These are phyloP conservation scores for Procambarus virginalis DNA, from an alignment of 1,140 invertebrate genomes.

Conservation along the genomic window DNA sequence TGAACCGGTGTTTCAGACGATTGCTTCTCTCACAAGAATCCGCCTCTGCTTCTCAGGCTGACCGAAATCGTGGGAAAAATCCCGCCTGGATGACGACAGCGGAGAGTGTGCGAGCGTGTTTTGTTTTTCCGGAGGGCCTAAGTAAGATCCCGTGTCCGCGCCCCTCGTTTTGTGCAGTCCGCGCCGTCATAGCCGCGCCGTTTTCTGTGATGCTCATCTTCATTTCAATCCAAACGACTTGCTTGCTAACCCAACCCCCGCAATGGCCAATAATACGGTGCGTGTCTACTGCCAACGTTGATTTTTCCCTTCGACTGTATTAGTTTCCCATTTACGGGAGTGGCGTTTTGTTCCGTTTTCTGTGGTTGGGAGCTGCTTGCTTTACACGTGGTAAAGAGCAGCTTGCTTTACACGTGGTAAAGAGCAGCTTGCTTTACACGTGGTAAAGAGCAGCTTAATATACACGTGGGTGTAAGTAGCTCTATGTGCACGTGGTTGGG, in stretches of 20 bases:
- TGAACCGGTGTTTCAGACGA: background rate
- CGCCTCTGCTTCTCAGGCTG: background rate
- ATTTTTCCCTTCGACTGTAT: background rate
- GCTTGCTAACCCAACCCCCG: constrained; percentile 24
- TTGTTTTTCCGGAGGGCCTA: constrained; percentile 67
- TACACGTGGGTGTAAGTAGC: no score
- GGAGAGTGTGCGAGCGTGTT: constrained; percentile 62
- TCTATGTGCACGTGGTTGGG: no score
- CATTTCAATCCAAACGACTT: constrained; percentile 32
- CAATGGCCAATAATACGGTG: background rate
- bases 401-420: no score
- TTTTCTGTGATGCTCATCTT: constrained; percentile 57
- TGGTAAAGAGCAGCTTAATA: no score
- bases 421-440: no score
- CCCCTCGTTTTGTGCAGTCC: constrained; percentile 54
- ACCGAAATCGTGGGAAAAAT: constrained; percentile 56
- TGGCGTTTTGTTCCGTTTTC: background rate
- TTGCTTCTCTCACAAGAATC: background rate
- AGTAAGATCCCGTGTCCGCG: constrained; percentile 64
- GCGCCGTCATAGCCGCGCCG: constrained; percentile 55
- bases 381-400: no score
- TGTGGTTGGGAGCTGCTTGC: background rate
- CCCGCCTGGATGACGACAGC: constrained; percentile 6
- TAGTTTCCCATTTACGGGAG: background rate
- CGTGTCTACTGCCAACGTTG: background rate